Evolutionary conservation across 2,797 vertebrate genomes (phyloP), one percentile per base, ranked within the genome.

Genomic region (Champsocephalus esox): DNA sequence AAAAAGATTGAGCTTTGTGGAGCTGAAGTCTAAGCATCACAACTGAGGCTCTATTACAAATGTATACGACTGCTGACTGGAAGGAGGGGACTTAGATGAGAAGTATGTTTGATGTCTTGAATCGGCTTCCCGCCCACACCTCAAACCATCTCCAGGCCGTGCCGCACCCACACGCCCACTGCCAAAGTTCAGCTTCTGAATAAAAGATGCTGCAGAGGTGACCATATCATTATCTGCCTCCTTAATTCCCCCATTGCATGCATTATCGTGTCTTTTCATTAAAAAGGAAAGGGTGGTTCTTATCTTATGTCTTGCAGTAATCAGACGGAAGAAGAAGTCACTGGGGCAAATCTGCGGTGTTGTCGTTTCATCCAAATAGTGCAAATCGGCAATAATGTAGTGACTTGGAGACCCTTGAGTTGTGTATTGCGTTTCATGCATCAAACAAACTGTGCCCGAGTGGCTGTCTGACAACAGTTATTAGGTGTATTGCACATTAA

Each of bases 81-180:
- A 80, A 64, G 84, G 68, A 70, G 61, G 75, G 55, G 48, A 80
- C 89, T 93, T 90, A 91, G 91, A 92, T 84, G 82, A 74, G 66
- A 74, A 86, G 80, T 82, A 88, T 63, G 87, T 90, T 90, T 92
- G 87, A 90, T 83, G 88, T 82, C 80, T 88, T 72, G 65, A 80
- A 88, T 82, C 66, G 4, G 81, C 84, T 87, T 85, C 78, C 83
- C 82, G 58, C 90, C 89, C 87, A 91, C 91, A 87, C 71, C 79
- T 85, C 82, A 59, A 77, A 86, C 80, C 75, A 86, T 81, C 77
- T 66, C 70, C 81, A 50, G 70, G 83, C 82, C 84, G 66, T 32
- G 76, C 73, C 77, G 84, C 89, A 86, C 81, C 86, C 88, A 89
- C 88, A 89, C 79, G 74, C 75, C 68, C 83, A 77, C 77, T 58